phyloP scores from a whole-genome alignment of 1,140 invertebrate species.

The Saccostrea echinata region DNA sequence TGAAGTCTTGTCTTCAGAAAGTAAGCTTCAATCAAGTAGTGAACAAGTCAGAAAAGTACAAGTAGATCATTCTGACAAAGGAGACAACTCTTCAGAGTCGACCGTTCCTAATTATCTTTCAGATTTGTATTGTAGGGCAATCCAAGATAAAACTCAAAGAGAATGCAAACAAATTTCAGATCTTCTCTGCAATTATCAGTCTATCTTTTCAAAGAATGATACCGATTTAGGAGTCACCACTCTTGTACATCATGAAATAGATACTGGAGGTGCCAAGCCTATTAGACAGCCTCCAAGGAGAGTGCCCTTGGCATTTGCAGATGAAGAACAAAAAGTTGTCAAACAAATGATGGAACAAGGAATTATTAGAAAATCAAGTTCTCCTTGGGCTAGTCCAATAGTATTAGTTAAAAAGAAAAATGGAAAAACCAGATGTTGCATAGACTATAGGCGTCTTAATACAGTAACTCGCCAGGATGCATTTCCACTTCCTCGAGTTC shows the following conservation, averaged over 20 bases:
- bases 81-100: background rate
- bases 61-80: background rate
- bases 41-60: background rate
- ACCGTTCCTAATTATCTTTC: background rate
- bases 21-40: background rate
- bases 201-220: constrained; percentile 38
- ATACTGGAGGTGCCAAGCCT: constrained; percentile 1
- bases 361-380: constrained; percentile 61
- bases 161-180: background rate
- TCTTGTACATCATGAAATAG: constrained; percentile 32
- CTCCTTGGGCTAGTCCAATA: constrained; percentile 76
- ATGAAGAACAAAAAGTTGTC: constrained; percentile 45
- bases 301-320: constrained; percentile 27
- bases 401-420: too few relatives aligned
- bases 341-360: constrained; percentile 53
- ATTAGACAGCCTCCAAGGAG: constrained; percentile 48
- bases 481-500: too few relatives aligned
- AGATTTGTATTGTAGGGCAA: background rate
- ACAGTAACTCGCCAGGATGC: too few relatives aligned
- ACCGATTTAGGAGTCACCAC: constrained; percentile 43
- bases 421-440: too few relatives aligned
- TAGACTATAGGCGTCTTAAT: too few relatives aligned
- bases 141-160: background rate
- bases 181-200: constrained; percentile 30
- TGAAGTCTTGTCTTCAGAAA: background rate